Percentiles rank a stretch among this genome's conserved stretches.
Conservation (phyloP, 2,888 invertebrate species). For the Ennomos fuscantarius region DNA sequence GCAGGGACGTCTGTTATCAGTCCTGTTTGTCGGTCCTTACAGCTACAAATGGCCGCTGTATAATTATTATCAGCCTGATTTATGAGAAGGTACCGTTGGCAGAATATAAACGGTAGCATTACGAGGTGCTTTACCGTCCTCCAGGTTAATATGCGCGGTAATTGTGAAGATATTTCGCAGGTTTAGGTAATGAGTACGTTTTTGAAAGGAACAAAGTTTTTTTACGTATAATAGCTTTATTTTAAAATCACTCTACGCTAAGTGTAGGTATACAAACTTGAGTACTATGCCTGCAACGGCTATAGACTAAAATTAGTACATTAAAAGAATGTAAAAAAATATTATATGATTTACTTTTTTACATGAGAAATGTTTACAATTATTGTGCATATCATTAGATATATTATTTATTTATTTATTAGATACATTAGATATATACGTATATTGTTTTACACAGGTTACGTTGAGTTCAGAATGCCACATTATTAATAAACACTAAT, state of each 20-base stretch:
- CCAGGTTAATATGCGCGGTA: conserved; percentile 15
- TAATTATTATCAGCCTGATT: conserved; percentile 81
- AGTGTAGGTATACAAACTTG: too few relatives aligned
- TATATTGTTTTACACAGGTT: too few relatives aligned
- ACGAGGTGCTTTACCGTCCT: conserved; percentile 42
- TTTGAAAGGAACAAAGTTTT: background rate
- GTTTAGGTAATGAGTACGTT: background rate
- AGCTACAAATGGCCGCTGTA: conserved; percentile 71
- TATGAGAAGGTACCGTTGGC: conserved; percentile 72
- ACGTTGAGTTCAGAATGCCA: background rate
- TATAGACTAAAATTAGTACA: too few relatives aligned
- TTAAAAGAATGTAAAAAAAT: too few relatives aligned
- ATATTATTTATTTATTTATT: too few relatives aligned
- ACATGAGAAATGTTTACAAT: too few relatives aligned
- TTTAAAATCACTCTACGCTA: too few relatives aligned
- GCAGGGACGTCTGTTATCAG: conserved; percentile 52
- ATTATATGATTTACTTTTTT: too few relatives aligned
- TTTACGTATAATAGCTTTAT: background rate
- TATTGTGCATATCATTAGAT: too few relatives aligned
- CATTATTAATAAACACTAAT: background rate
- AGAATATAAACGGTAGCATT: conserved; percentile 75
- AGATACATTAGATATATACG: too few relatives aligned
- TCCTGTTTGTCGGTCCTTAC: conserved; percentile 65
- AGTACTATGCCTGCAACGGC: too few relatives aligned
- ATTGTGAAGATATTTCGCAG: conserved; percentile 13